Base-by-base conservation (phyloP, 2,888 invertebrate species). In the Cataglyphis albicans region DNA sequence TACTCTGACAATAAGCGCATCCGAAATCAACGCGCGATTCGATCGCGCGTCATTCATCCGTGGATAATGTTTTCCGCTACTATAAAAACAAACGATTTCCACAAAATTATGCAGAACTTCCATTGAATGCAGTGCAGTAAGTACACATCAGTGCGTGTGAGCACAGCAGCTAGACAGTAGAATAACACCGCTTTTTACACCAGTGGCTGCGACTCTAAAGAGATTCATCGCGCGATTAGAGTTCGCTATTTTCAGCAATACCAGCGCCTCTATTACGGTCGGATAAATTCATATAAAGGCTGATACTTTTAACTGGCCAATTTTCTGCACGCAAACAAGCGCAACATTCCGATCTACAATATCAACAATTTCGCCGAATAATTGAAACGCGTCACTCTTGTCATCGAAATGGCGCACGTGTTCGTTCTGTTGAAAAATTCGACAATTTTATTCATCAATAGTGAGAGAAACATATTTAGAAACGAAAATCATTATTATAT, bases 171-270 rank as follows among this genome's bases (percentile, higher is more conserved):
- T n/a, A n/a, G n/a, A 21, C 21, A 21, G 0, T 59, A 25, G 32
- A 44, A 73, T 80, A 80, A 80, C 72, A 59, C 3, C 35, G 21
- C 18, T 72, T 72, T 78, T 73, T 80, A 78, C 18, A 59, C 32
- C 57, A 10, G n/a, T 72, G 55, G 55, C 25, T 29, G 76, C 21
- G 10, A n/a, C 59, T 35, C 48, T 80, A 80, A 80, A 72, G 59
- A 72, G 73, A 35, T 73, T 9, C 32, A 15, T 15, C 44, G 59
- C 5, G 59, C 59, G 73, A 59, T 59, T 73, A 59, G 29, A 73
- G 12, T 78, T 32, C 18, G 59, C 12, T 72, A 59, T 73, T 12
- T 59, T 12, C 44, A 21, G 35, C 73, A 21, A 32, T 68, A 57
- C 41, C 70, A 21, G 18, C 32, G 32, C 41, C 57, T 57, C 76